These are phyloP conservation scores for Protobothrops flavoviridis DNA, from an alignment of 2,113 vertebrate genomes.

Conservation along the genomic window DNA sequence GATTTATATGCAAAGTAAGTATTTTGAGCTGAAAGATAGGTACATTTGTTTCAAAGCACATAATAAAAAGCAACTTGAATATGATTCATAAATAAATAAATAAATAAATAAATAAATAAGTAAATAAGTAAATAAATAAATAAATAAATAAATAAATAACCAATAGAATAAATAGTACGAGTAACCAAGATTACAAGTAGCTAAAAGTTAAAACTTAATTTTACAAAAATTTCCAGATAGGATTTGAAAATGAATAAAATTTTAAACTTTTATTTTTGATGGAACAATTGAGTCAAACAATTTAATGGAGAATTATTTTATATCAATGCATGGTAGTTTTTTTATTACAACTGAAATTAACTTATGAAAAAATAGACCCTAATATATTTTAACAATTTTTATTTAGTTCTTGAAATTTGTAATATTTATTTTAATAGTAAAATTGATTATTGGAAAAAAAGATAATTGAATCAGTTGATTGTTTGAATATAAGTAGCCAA, in stretches of 20 bases:
- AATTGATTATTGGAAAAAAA: background rate
- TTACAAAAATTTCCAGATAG: background rate
- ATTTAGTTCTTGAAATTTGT: background rate
- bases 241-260: background rate
- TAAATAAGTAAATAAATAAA: no score
- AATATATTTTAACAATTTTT: background rate
- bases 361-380: background rate
- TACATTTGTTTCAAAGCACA: background rate
- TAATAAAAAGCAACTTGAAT: background rate
- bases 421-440: background rate
- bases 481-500: background rate
- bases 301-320: background rate
- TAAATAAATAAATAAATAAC: background rate
- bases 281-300: background rate
- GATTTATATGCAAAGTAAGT: background rate
- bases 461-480: background rate
- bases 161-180: background rate
- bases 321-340: background rate
- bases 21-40: background rate
- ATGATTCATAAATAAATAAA: background rate
- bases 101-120: no score
- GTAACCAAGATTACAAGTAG: background rate
- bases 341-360: background rate
- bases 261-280: background rate
- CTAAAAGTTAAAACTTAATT: background rate